A percentile compares a stretch with the other conserved stretches of the same genome.
These are phyloP conservation scores for Lepeophtheirus salmonis DNA, from an alignment of 1,140 invertebrate species.

Conservation along the genomic window DNA sequence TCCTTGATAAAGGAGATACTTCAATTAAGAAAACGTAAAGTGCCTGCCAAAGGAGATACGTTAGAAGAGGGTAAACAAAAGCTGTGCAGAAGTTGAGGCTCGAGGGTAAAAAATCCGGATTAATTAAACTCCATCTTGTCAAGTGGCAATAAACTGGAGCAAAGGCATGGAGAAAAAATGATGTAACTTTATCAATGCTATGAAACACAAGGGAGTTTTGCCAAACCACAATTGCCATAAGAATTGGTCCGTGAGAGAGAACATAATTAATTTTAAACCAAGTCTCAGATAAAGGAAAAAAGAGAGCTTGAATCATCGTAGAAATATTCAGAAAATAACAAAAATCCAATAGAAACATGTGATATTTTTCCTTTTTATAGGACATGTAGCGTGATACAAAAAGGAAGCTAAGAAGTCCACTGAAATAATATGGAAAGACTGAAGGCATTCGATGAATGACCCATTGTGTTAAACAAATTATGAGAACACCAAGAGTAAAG, in stretches of 20 bases:
- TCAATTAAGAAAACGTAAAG: neutral
- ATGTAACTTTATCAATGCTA: constrained; percentile 9
- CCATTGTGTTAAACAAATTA: neutral
- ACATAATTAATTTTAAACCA: constrained; percentile 15
- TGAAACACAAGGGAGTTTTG: constrained; percentile 11
- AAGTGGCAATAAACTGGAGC: constrained; percentile 1
- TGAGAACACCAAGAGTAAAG: constrained; percentile 2
- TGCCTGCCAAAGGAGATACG: constrained; percentile 1
- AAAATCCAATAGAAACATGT: constrained; percentile 15
- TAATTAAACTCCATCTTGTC: neutral
- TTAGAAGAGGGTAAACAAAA: neutral
- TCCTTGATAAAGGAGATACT: neutral
- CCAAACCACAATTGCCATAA: constrained; percentile 13
- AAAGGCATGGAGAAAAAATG: constrained; percentile 15
- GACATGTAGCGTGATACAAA: neutral
- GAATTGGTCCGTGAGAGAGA: neutral
- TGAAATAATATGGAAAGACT: too few relatives aligned
- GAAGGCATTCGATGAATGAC: neutral
- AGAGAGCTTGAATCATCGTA: constrained; percentile 6
- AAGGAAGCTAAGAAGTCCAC: neutral
- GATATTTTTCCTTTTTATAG: constrained; percentile 1
- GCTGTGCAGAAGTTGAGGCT: neutral
- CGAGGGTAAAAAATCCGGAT: neutral
- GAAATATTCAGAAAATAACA: constrained; percentile 13
- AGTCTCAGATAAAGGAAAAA: neutral